A percentile compares a stretch with the other conserved stretches of the same genome.
These are phyloP conservation scores for Lophius americanus DNA, from an alignment of 2,797 vertebrate genomes.

Conservation along the genomic window DNA sequence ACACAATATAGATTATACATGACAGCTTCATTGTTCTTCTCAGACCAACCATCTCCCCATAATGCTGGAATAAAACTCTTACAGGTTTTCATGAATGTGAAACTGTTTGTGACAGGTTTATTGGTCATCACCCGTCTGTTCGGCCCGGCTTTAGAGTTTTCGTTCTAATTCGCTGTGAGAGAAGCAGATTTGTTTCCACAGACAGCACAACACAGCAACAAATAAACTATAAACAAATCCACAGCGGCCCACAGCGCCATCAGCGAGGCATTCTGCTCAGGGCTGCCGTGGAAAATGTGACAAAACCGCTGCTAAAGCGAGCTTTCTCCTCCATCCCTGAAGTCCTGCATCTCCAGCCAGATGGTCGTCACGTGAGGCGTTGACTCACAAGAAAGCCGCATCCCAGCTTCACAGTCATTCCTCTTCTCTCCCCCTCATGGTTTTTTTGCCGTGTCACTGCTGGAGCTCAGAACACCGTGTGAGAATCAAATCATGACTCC, in stretches of 20 bases:
- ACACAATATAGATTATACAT: neutral
- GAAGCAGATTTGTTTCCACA: constrained; percentile 14
- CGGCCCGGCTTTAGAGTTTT: neutral
- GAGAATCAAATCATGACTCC: too few species aligned
- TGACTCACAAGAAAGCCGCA: neutral
- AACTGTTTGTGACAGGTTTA: neutral
- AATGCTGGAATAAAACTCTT: neutral
- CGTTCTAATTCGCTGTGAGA: neutral
- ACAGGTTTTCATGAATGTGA: neutral
- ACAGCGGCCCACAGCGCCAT: neutral
- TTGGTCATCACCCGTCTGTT: neutral
- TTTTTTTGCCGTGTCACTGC: too few species aligned
- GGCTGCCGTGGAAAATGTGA: neutral
- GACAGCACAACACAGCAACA: neutral
- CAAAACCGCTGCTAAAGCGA: neutral
- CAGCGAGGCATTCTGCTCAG: neutral
- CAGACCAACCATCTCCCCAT: neutral
- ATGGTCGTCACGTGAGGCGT: neutral
- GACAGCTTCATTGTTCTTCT: neutral
- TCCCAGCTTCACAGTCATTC: too few species aligned
- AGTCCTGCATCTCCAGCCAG: neutral
- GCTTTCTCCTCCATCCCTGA: neutral
- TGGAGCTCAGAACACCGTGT: too few species aligned
- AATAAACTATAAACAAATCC: neutral
- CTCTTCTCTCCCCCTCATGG: too few species aligned